Evolutionary conservation across 2,888 invertebrate species (phyloP).

Genomic region (Clivina fossor): DNA sequence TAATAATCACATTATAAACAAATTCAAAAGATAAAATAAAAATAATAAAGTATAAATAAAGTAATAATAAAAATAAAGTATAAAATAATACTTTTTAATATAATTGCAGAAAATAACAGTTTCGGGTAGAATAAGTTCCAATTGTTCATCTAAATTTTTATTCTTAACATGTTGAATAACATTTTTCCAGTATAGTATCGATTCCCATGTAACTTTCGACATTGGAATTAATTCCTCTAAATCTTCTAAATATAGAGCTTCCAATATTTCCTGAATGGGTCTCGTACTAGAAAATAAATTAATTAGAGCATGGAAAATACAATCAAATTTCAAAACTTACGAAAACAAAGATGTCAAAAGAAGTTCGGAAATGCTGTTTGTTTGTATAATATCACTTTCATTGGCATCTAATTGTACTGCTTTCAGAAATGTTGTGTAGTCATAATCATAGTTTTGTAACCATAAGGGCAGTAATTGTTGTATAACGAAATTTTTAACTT

Average conservation of each 20-base stretch:
- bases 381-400: slow-evolving; percentile 14
- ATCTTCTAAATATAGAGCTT: slow-evolving; percentile 18
- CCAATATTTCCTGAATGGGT: slow-evolving; percentile 12
- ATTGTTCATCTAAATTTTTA: slow-evolving; percentile 18
- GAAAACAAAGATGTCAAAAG: slow-evolving; percentile 9
- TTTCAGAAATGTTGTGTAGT: slow-evolving; percentile 18
- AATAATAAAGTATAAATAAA: too few species aligned
- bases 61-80: too few species aligned
- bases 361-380: slow-evolving; percentile 4
- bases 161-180: slow-evolving; percentile 2
- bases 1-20: background rate
- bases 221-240: slow-evolving; percentile 12
- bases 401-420: slow-evolving; percentile 19
- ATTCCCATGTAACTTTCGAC: slow-evolving; percentile 13
- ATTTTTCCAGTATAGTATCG: slow-evolving; percentile 12
- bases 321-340: too few species aligned
- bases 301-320: too few species aligned
- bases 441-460: slow-evolving; percentile 17
- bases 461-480: slow-evolving; percentile 10
- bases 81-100: slow-evolving; percentile 12
- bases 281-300: too few species aligned
- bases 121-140: slow-evolving; percentile 24
- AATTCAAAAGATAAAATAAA: background rate
- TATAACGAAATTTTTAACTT: slow-evolving; percentile 6
- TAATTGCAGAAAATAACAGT: slow-evolving; percentile 17